A percentile compares a stretch with the other conserved stretches of the same genome.
Conservation (phyloP, 37 sponge, comb jelly and placozoan species). For the Mnemiopsis leidyi region DNA sequence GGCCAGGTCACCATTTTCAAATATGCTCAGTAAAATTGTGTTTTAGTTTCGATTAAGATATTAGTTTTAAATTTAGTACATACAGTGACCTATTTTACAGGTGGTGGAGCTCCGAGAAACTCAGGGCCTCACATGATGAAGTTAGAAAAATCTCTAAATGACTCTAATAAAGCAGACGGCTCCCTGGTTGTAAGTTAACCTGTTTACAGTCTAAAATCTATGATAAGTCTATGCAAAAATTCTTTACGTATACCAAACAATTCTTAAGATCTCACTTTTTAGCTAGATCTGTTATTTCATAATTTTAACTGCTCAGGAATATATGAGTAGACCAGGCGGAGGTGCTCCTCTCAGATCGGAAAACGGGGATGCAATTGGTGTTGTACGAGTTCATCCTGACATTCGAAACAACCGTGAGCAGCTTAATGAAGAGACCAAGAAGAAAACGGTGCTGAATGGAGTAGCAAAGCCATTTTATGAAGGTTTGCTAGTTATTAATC, state of each 20-base stretch:
- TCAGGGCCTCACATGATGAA: not conserved
- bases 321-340: constrained; percentile 8
- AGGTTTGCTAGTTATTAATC: too few relatives aligned
- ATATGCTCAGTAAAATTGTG: too few relatives aligned
- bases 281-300: not conserved
- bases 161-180: not conserved
- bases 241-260: too few relatives aligned
- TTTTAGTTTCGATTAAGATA: too few relatives aligned
- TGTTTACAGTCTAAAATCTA: too few relatives aligned
- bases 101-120: constrained; percentile 40
- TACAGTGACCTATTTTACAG: too few relatives aligned
- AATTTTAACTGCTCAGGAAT: not conserved
- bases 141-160: not conserved
- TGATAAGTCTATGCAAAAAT: not conserved
- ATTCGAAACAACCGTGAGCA: not conserved
- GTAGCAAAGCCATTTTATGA: too few relatives aligned
- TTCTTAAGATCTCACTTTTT: not conserved
- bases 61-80: too few relatives aligned
- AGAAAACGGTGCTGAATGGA: not conserved
- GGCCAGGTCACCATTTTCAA: too few relatives aligned
- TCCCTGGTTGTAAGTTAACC: constrained; percentile 20
- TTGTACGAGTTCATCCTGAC: not conserved
- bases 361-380: constrained; percentile 11
- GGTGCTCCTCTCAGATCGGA: constrained; percentile 34
- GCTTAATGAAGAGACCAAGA: not conserved